These are phyloP conservation scores for Periplaneta americana DNA, from an alignment of 1,140 invertebrate genomes.

Conservation along the genomic window DNA sequence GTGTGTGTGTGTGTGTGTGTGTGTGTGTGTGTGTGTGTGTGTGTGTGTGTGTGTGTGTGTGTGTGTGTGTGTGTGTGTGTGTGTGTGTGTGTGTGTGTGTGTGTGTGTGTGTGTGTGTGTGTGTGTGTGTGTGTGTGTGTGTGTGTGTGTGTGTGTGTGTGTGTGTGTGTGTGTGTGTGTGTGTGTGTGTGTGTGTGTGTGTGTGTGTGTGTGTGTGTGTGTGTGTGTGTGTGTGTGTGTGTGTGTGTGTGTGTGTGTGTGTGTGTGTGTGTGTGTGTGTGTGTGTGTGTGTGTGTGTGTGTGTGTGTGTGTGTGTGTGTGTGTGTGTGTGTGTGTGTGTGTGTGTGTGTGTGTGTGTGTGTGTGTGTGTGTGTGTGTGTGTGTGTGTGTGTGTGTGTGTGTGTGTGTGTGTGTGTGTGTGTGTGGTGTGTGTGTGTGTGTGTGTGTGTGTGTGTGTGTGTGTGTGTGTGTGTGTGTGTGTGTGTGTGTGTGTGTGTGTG, in stretches of 20 bases:
- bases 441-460: conserved; percentile 21
- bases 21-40: conserved; percentile 28
- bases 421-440: too few relatives aligned
- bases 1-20: conserved; percentile 28
- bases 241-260: conserved; percentile 29
- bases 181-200: conserved; percentile 33
- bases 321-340: conserved; percentile 15
- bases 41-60: conserved; percentile 28
- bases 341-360: conserved; percentile 15
- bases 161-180: conserved; percentile 29
- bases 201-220: conserved; percentile 32
- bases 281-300: conserved; percentile 17
- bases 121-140: conserved; percentile 31
- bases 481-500: conserved; percentile 20
- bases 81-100: conserved; percentile 28
- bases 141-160: conserved; percentile 28
- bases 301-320: conserved; percentile 15
- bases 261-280: conserved; percentile 31
- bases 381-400: conserved; percentile 15
- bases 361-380: conserved; percentile 15
- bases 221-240: conserved; percentile 28
- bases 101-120: conserved; percentile 32
- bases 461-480: conserved; percentile 8
- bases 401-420: conserved; percentile 13
- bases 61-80: conserved; percentile 29